Evolutionary conservation across 2,113 vertebrate genomes (phyloP), one percentile per base, ranked within the genome.

Genomic region (Eulacestoma nigropectus): DNA sequence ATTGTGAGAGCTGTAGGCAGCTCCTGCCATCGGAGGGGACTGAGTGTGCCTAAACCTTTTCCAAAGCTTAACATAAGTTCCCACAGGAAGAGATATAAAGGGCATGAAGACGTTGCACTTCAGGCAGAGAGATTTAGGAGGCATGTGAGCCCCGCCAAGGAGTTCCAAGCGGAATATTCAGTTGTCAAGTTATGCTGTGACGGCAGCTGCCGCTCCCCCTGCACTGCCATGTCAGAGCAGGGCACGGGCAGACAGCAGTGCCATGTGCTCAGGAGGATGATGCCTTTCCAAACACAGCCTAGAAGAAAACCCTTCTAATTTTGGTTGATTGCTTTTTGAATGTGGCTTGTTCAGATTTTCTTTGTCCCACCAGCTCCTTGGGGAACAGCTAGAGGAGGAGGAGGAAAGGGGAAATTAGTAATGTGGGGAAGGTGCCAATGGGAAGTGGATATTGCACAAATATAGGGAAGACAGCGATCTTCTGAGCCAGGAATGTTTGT

Each of bases 51-150:
- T 84, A 87, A 95, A 84, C 77, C 11, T 1, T 92, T 89, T 21
- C 60, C 80, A 52, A 64, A 91, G 93, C 91, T 78, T 69, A 84
- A 84, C 81, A 1, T 7, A 29, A 91, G 67, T 67, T 96, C 90
- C 90, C 91, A 74, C 16, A 77, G 93, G 82, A 83, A 44, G 88
- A 84, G 92, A 59, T 33, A 25, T 63, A 87, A 94, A 70, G 52
- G 72, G 85, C 87, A 94, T 5, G 25, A 78, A 81, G 90, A 92
- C 37, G 81, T 77, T 90, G 67, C 87, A 59, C 72, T 90, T 78
- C 55, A 80, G 63, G 88, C 68, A 52, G 60, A 50, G 91, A 93
- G 90, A 80, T 93, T 96, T 83, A 86, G 72, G 59, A 93, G 68
- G 79, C 64, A 44, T 20, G 46, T 39, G 92, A 94, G 52, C 72